A percentile compares a stretch with the other conserved stretches of the same genome.
phyloP scores from a whole-genome alignment of 2,797 vertebrate genomes.

The Enteromius treurensis region DNA sequence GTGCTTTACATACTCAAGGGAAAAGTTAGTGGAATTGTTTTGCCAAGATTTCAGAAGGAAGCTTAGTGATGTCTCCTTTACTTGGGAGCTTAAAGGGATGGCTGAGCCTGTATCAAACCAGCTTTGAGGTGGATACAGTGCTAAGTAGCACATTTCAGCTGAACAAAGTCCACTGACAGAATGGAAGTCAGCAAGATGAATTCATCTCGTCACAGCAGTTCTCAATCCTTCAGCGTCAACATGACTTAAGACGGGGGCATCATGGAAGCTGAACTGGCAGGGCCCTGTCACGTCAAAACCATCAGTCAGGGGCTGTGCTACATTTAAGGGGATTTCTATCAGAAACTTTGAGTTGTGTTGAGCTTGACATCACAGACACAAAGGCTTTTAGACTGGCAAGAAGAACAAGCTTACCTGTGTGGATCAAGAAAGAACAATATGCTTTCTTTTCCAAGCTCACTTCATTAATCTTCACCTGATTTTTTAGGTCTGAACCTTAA shows the following conservation, averaged over 20 bases:
- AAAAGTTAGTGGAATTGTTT: slow-evolving; percentile 49
- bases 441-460: slow-evolving; percentile 2
- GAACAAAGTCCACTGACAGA: slow-evolving; percentile 62
- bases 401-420: slow-evolving; percentile 5
- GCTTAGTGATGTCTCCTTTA: slow-evolving; percentile 54
- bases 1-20: slow-evolving; percentile 40
- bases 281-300: slow-evolving; percentile 72
- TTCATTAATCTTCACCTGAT: not conserved
- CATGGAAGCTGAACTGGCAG: slow-evolving; percentile 68
- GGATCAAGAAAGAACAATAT: slow-evolving; percentile 44
- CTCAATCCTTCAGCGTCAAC: slow-evolving; percentile 71
- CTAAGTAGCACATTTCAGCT: slow-evolving; percentile 45
- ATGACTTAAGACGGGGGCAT: slow-evolving; percentile 70
- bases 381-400: slow-evolving; percentile 7
- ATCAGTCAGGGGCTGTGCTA: slow-evolving; percentile 60
- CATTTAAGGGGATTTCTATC: slow-evolving; percentile 43
- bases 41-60: slow-evolving; percentile 66
- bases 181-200: slow-evolving; percentile 59
- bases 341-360: slow-evolving; percentile 43
- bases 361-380: slow-evolving; percentile 22
- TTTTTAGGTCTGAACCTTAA: not conserved
- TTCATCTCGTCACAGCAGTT: slow-evolving; percentile 68
- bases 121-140: slow-evolving; percentile 28
- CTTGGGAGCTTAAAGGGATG: slow-evolving; percentile 52
- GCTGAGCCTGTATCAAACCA: slow-evolving; percentile 34